These are phyloP conservation scores for Aphrocallistes beatrix DNA, from an alignment of 37 sponge, comb jelly and placozoan species.

Conservation along the genomic window DNA sequence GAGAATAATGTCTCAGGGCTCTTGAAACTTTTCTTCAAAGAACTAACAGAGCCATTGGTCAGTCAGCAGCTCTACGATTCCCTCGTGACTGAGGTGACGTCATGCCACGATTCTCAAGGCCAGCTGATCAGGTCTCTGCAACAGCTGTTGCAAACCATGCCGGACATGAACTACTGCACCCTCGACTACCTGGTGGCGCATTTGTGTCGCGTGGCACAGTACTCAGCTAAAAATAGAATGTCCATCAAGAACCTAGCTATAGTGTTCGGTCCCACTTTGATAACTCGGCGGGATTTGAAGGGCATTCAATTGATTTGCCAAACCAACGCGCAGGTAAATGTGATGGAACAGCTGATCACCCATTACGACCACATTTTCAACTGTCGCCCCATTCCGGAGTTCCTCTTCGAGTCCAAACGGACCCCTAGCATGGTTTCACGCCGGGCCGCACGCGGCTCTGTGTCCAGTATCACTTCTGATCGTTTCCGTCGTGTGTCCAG, in stretches of 20 bases:
- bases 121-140: neutral
- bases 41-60: neutral
- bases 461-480: neutral
- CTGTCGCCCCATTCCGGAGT: neutral
- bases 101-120: neutral
- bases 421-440: neutral
- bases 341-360: neutral
- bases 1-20: neutral
- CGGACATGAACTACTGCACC: neutral
- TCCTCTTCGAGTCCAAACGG: neutral
- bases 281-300: neutral
- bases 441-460: neutral
- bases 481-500: neutral
- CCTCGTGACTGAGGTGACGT: neutral
- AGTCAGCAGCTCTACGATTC: neutral
- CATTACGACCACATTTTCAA: neutral
- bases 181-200: conserved; percentile 16
- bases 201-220: neutral
- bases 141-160: neutral
- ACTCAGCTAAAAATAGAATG: neutral
- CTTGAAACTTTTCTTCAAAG: neutral
- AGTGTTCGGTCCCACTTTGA: conserved; percentile 8
- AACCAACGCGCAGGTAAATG: neutral
- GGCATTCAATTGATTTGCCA: neutral
- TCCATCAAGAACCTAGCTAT: neutral